A percentile compares a stretch with the other conserved stretches of the same genome.
Conservation (phyloP, 30 jellyfish, hydroid and myxozoan species). For the Cassiopea xamachana region DNA sequence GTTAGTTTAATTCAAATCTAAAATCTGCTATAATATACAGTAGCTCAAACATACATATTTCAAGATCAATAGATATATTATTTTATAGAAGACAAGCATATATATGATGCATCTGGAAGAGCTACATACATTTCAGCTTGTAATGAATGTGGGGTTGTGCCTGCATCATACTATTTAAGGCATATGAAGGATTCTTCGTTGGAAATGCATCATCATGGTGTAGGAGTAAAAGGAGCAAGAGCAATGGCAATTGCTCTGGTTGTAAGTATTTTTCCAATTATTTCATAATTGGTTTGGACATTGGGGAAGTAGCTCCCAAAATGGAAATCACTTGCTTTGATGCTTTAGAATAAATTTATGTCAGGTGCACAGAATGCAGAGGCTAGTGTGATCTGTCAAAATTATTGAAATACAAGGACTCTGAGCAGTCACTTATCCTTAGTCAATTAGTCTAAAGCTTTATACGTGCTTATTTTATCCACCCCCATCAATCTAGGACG, state of each 20-base stretch:
- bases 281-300: not conserved
- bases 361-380: no score
- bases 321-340: no score
- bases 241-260: constrained; percentile 85
- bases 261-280: constrained; percentile 41
- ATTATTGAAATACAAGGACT: no score
- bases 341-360: no score
- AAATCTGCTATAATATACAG: not conserved
- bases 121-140: constrained; percentile 83
- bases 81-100: constrained; percentile 52
- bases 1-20: not conserved
- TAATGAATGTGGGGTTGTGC: constrained; percentile 82
- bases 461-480: no score
- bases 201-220: constrained; percentile 93
- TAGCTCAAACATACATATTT: not conserved
- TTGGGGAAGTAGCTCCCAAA: not conserved
- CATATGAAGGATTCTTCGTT: constrained; percentile 76
- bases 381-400: no score
- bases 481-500: no score
- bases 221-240: constrained; percentile 86
- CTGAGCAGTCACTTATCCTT: no score
- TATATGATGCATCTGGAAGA: constrained; percentile 77
- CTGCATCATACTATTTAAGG: constrained; percentile 90
- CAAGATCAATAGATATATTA: not conserved
- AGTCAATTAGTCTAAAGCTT: no score